Percentiles rank a stretch among this genome's conserved stretches.
phyloP scores from a whole-genome alignment of 1,140 invertebrate species.

The Diabrotica virgifera region DNA sequence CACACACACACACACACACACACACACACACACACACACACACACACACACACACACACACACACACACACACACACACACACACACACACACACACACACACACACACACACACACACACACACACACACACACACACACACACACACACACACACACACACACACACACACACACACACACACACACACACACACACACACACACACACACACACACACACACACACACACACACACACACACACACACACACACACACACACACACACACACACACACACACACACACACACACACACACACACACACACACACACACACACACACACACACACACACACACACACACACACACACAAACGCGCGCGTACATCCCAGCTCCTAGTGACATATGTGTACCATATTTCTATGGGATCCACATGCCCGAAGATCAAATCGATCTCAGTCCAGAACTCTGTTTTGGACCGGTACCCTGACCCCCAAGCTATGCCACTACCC shows the following conservation, averaged over 20 bases:
- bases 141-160: slow-evolving; percentile 13
- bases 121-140: slow-evolving; percentile 13
- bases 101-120: slow-evolving; percentile 13
- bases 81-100: slow-evolving; percentile 13
- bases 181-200: slow-evolving; percentile 13
- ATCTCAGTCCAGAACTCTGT: too few species aligned
- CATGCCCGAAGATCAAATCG: too few species aligned
- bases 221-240: slow-evolving; percentile 13
- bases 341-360: slow-evolving; percentile 13
- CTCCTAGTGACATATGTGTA: too few species aligned
- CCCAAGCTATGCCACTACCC: too few species aligned
- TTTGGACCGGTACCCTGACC: too few species aligned
- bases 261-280: slow-evolving; percentile 13
- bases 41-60: slow-evolving; percentile 13
- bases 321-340: slow-evolving; percentile 13
- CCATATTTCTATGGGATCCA: too few species aligned
- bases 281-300: slow-evolving; percentile 13
- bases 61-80: slow-evolving; percentile 13
- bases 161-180: slow-evolving; percentile 13
- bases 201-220: slow-evolving; percentile 13
- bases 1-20: slow-evolving; percentile 13
- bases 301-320: slow-evolving; percentile 13
- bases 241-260: slow-evolving; percentile 13
- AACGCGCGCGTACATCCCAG: too few species aligned
- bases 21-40: slow-evolving; percentile 13